A percentile compares a stretch with the other conserved stretches of the same genome.
These are phyloP conservation scores for Agraylea sexmaculata DNA, from an alignment of 1,140 invertebrate genomes.

Conservation along the genomic window DNA sequence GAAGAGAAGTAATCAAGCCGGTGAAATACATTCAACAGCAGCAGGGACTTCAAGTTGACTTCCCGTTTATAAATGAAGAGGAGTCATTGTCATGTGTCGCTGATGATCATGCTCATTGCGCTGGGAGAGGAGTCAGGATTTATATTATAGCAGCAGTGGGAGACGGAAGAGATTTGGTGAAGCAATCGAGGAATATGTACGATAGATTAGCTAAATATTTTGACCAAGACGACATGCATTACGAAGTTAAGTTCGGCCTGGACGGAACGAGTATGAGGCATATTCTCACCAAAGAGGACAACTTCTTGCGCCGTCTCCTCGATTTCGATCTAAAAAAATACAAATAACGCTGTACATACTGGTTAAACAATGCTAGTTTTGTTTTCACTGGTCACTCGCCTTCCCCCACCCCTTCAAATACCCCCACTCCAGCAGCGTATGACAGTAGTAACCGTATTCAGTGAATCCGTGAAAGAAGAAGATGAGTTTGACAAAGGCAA, in stretches of 20 bases:
- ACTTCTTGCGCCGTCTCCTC: slow-evolving; percentile 16
- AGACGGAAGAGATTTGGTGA: slow-evolving; percentile 7
- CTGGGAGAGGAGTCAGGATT: slow-evolving; percentile 5
- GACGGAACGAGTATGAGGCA: slow-evolving; percentile 4
- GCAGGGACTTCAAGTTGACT: too few relatives aligned
- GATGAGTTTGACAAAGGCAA: too few relatives aligned
- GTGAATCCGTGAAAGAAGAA: too few relatives aligned
- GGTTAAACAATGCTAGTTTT: too few relatives aligned
- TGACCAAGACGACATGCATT: slow-evolving; percentile 17
- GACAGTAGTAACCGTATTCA: too few relatives aligned
- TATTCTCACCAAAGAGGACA: slow-evolving; percentile 12
- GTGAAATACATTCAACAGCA: too few relatives aligned
- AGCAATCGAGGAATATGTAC: slow-evolving; percentile 18
- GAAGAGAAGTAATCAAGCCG: too few relatives aligned
- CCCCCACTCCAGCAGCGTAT: too few relatives aligned
- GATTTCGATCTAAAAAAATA: too few relatives aligned
- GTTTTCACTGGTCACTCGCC: too few relatives aligned
- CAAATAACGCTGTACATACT: too few relatives aligned
- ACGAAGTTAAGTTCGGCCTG: slow-evolving; percentile 15
- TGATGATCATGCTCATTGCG: slow-evolving; percentile 14
- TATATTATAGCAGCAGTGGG: slow-evolving; percentile 13
- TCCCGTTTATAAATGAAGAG: slow-evolving; percentile 1
- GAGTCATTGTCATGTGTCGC: slow-evolving; percentile 12
- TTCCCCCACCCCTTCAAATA: too few relatives aligned
- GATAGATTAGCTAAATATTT: slow-evolving; percentile 14